Conservation (phyloP, 2,797 vertebrate genomes). For the Apogon talboti region DNA sequence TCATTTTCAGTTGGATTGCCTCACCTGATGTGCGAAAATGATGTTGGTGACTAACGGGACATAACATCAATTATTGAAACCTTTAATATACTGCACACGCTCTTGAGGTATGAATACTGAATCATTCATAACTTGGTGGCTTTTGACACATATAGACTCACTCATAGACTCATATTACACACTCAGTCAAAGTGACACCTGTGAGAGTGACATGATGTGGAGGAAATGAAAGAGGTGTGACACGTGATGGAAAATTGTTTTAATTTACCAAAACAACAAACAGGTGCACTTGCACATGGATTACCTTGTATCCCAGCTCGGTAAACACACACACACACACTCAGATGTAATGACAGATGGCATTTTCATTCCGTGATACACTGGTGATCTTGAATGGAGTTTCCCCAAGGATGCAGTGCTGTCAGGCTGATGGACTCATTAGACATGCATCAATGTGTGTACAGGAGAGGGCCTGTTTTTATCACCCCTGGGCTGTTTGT, state of each 20-base stretch:
- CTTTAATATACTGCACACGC: slow-evolving; percentile 31
- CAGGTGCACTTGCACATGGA: slow-evolving; percentile 64
- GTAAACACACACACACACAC: slow-evolving; percentile 58
- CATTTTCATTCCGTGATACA: slow-evolving; percentile 62
- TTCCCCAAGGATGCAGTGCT: slow-evolving; percentile 65
- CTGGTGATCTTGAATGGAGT: slow-evolving; percentile 54
- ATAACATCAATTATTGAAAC: slow-evolving; percentile 63
- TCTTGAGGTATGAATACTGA: slow-evolving; percentile 44
- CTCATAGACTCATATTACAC: not conserved
- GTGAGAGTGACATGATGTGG: slow-evolving; percentile 8
- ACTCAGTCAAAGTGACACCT: slow-evolving; percentile 1
- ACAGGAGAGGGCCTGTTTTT: slow-evolving; percentile 51
- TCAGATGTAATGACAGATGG: slow-evolving; percentile 73
- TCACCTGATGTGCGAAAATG: slow-evolving; percentile 57
- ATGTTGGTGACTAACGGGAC: slow-evolving; percentile 30
- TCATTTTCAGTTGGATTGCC: slow-evolving; percentile 51
- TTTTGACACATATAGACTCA: slow-evolving; percentile 33
- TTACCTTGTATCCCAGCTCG: slow-evolving; percentile 42
- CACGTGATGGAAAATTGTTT: slow-evolving; percentile 47
- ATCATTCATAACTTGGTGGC: slow-evolving; percentile 63
- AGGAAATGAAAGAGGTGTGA: slow-evolving; percentile 39
- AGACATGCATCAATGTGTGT: slow-evolving; percentile 66
- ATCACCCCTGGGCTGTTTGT: slow-evolving; percentile 67
- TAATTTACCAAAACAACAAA: slow-evolving; percentile 57
- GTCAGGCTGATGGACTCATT: slow-evolving; percentile 79